Conservation (phyloP, 30 jellyfish, hydroid and myxozoan genomes). For the Cassiopea xamachana region DNA sequence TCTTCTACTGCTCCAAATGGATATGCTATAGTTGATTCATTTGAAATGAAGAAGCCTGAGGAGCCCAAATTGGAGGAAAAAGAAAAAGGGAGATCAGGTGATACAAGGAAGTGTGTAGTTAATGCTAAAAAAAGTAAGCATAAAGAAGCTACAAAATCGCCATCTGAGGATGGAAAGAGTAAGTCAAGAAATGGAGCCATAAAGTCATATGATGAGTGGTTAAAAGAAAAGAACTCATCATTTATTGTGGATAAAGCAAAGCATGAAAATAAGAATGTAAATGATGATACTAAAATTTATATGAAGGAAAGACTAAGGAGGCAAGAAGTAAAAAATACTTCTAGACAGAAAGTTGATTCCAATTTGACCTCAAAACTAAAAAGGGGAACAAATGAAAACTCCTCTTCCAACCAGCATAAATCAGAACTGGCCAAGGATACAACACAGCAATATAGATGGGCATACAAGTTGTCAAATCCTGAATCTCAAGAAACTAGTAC, state of each 20-base stretch:
- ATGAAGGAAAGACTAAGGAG: slow-evolving; percentile 25
- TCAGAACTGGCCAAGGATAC: background rate
- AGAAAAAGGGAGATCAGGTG: background rate
- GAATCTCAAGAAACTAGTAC: background rate
- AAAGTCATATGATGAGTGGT: slow-evolving; percentile 50
- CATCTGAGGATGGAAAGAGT: background rate
- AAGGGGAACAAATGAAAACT: background rate
- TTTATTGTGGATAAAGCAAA: background rate
- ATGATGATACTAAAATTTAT: background rate
- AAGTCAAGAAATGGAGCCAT: background rate
- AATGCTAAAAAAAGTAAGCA: background rate
- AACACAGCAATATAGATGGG: slow-evolving; percentile 2
- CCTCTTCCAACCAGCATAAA: background rate
- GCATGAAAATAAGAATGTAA: background rate
- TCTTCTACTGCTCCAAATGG: slow-evolving; percentile 24
- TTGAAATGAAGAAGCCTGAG: background rate
- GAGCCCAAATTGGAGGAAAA: background rate
- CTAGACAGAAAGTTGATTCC: slow-evolving; percentile 7
- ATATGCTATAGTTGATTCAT: slow-evolving; percentile 35
- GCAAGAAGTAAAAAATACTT: background rate
- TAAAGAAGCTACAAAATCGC: background rate
- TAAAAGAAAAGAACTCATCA: slow-evolving; percentile 2
- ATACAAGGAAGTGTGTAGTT: background rate
- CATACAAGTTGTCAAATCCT: background rate
- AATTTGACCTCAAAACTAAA: background rate